phyloP scores from a whole-genome alignment of 2,113 vertebrate genomes.

The Notiomystis cincta region DNA sequence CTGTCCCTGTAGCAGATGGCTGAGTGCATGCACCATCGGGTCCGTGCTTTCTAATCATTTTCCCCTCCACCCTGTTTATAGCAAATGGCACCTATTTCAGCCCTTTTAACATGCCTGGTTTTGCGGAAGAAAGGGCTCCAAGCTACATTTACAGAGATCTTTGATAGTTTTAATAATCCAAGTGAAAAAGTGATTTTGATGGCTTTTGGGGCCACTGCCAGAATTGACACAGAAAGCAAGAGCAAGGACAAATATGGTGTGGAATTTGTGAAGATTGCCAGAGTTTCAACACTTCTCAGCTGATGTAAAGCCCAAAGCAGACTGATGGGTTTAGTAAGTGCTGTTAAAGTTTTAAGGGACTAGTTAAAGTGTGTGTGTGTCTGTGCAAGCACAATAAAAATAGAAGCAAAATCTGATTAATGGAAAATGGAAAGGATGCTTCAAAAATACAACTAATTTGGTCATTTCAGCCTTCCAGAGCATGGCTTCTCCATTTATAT shows the following conservation, averaged over 20 bases:
- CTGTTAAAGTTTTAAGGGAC: not conserved
- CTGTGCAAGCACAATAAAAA: not conserved
- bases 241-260: not conserved
- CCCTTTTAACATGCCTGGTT: not conserved
- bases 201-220: not conserved
- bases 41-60: not conserved
- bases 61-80: not conserved
- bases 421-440: not conserved
- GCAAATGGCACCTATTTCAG: not conserved
- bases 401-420: not conserved
- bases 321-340: not conserved
- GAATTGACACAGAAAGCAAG: not conserved
- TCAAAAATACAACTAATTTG: not conserved
- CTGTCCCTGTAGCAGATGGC: slow-evolving; percentile 6
- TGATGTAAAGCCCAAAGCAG: not conserved
- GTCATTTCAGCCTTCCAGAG: not conserved
- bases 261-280: not conserved
- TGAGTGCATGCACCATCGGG: not conserved
- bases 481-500: not conserved
- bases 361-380: not conserved
- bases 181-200: slow-evolving; percentile 1
- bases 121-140: slow-evolving; percentile 22
- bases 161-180: not conserved
- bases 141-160: not conserved
- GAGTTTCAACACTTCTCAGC: not conserved